Conservation (phyloP, 2,888 invertebrate species). For the Danaus chrysippus region DNA sequence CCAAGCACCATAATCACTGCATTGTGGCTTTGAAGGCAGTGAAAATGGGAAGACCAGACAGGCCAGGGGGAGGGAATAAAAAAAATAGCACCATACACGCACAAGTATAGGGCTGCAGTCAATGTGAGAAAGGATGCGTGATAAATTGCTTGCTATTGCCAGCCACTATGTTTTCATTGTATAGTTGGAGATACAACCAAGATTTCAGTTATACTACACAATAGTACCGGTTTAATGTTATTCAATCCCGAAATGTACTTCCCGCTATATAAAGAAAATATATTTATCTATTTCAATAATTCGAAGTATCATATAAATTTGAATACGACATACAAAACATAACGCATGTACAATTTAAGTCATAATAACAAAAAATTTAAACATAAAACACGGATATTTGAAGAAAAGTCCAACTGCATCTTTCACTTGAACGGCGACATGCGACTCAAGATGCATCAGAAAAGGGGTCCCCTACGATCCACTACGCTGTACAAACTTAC, state of each 20-base stretch:
- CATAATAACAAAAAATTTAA: conserved; percentile 8
- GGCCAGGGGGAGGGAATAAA: conserved; percentile 68
- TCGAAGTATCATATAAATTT: no score
- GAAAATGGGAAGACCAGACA: conserved; percentile 69
- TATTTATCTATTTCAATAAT: no score
- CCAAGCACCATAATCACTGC: conserved; percentile 59
- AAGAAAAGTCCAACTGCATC: conserved; percentile 35
- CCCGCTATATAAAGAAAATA: no score
- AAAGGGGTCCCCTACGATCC: conserved; percentile 74
- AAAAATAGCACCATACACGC: conserved; percentile 71
- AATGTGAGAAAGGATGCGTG: conserved; percentile 27
- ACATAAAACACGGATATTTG: conserved; percentile 15
- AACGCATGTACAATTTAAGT: background rate
- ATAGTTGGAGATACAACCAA: background rate
- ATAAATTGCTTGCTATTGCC: conserved; percentile 13
- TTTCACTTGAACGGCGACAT: conserved; percentile 50
- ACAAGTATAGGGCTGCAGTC: conserved; percentile 53
- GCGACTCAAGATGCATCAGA: conserved; percentile 73
- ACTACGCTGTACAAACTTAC: conserved; percentile 78
- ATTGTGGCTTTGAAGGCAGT: conserved; percentile 66
- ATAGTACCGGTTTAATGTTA: no score
- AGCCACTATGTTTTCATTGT: conserved; percentile 2
- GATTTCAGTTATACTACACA: background rate
- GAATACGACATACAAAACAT: no score
- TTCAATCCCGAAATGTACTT: no score